phyloP scores from a whole-genome alignment of 2,113 vertebrate genomes.

The Coptodon bakossiorum region DNA sequence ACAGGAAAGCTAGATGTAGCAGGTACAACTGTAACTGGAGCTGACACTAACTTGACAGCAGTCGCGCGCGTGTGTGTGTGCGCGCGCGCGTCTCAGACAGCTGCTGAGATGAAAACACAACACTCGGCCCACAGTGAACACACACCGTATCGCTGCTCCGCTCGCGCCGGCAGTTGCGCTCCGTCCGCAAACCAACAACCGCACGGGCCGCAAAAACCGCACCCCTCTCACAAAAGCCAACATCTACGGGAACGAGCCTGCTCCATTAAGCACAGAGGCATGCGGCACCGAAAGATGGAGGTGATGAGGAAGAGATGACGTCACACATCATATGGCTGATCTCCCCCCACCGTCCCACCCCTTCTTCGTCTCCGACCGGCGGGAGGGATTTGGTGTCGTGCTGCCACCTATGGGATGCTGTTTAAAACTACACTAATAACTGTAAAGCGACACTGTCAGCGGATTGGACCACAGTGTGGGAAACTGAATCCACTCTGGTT shows the following conservation, averaged over 20 bases:
- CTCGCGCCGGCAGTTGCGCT: neutral
- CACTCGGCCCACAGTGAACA: neutral
- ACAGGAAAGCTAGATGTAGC: neutral
- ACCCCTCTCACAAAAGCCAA: neutral
- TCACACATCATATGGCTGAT: constrained; percentile 32
- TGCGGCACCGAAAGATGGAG: constrained; percentile 64
- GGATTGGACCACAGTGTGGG: neutral
- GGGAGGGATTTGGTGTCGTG: neutral
- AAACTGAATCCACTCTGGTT: neutral
- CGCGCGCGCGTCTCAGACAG: neutral
- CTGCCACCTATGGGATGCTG: constrained; percentile 4
- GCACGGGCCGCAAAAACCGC: neutral
- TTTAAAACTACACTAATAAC: neutral
- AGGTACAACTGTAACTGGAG: neutral
- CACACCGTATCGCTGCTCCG: neutral
- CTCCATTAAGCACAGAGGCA: constrained; percentile 36
- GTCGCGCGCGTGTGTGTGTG: neutral
- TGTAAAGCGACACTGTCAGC: neutral
- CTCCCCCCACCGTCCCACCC: neutral
- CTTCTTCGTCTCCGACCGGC: neutral
- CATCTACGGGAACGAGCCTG: constrained; percentile 28
- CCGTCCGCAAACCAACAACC: neutral
- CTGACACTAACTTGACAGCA: neutral
- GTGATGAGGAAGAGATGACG: constrained; percentile 48
- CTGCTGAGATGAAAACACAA: constrained; percentile 31